Conservation (phyloP, 2,888 invertebrate genomes). For the Drosophila merina region DNA sequence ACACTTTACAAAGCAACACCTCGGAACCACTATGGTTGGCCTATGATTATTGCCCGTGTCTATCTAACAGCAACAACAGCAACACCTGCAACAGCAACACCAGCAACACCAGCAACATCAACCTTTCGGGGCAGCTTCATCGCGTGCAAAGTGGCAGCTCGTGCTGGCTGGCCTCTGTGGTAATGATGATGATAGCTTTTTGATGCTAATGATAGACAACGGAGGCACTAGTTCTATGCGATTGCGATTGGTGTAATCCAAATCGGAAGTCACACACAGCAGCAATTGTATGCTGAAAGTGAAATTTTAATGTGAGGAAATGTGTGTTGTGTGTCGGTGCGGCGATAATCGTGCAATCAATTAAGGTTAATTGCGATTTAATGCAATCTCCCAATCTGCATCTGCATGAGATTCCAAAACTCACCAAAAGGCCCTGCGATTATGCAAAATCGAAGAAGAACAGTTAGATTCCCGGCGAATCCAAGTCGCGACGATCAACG, state of each 20-base stretch:
- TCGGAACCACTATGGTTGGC: slow-evolving; percentile 62
- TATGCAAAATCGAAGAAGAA: slow-evolving; percentile 63
- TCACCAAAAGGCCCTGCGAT: slow-evolving; percentile 36
- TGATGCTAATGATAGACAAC: slow-evolving; percentile 73
- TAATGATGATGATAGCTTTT: slow-evolving; percentile 79
- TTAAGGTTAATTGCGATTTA: slow-evolving; percentile 75
- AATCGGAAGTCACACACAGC: slow-evolving; percentile 62
- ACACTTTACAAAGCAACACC: slow-evolving; percentile 73
- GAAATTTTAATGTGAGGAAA: slow-evolving; percentile 56
- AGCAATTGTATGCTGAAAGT: slow-evolving; percentile 59
- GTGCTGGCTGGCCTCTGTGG: slow-evolving; percentile 60
- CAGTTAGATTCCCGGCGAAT: slow-evolving; percentile 57
- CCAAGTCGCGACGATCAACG: slow-evolving; percentile 57
- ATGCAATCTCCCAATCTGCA: slow-evolving; percentile 56
- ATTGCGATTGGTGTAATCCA: slow-evolving; percentile 38
- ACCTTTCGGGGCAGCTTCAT: slow-evolving; percentile 52
- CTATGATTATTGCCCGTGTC: slow-evolving; percentile 54
- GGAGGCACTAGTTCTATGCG: slow-evolving; percentile 26
- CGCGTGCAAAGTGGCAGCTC: slow-evolving; percentile 72
- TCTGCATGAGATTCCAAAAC: slow-evolving; percentile 36
- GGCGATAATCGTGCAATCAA: slow-evolving; percentile 74
- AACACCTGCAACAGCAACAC: slow-evolving; percentile 3
- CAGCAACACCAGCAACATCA: slow-evolving; percentile 31
- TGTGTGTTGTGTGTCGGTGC: neutral
- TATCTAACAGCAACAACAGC: slow-evolving; percentile 30